phyloP scores from a whole-genome alignment of 2,888 invertebrate genomes.

The Pimpla rufipes region DNA sequence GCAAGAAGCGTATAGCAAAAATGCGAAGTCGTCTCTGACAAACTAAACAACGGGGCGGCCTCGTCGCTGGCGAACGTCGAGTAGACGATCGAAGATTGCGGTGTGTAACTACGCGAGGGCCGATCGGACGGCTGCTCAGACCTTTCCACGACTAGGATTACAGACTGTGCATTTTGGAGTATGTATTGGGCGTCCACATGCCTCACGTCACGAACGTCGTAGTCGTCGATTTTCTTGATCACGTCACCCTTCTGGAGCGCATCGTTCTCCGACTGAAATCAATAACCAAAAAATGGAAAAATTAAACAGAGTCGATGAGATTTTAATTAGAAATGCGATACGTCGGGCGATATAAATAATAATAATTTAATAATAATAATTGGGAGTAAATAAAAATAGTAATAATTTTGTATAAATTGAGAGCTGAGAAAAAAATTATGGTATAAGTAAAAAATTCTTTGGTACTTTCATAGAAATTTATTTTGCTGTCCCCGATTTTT shows the following conservation, averaged over 20 bases:
- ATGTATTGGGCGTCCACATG: slow-evolving; percentile 97
- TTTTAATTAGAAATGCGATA: too few relatives aligned
- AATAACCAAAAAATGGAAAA: not conserved
- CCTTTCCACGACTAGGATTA: slow-evolving; percentile 94
- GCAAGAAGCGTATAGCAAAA: slow-evolving; percentile 32
- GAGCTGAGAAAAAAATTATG: too few relatives aligned
- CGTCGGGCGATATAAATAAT: too few relatives aligned
- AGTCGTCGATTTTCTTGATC: slow-evolving; percentile 95
- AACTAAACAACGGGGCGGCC: slow-evolving; percentile 79
- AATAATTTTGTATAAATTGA: too few relatives aligned
- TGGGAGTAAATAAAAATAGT: too few relatives aligned
- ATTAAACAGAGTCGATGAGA: too few relatives aligned
- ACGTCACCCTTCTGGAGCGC: slow-evolving; percentile 95
- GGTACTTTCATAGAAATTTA: too few relatives aligned
- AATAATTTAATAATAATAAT: too few relatives aligned
- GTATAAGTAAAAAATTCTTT: too few relatives aligned
- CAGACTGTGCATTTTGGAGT: slow-evolving; percentile 93
- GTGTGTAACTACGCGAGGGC: slow-evolving; percentile 75
- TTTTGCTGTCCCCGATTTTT: too few relatives aligned
- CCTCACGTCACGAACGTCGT: slow-evolving; percentile 94
- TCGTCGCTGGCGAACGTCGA: slow-evolving; percentile 75
- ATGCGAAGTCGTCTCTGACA: slow-evolving; percentile 77
- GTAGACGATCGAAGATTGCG: slow-evolving; percentile 77
- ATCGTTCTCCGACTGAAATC: slow-evolving; percentile 92
- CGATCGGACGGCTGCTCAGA: slow-evolving; percentile 78